These are phyloP conservation scores for Sarcoramphus papa DNA, from an alignment of 2,797 vertebrate species.

Conservation along the genomic window DNA sequence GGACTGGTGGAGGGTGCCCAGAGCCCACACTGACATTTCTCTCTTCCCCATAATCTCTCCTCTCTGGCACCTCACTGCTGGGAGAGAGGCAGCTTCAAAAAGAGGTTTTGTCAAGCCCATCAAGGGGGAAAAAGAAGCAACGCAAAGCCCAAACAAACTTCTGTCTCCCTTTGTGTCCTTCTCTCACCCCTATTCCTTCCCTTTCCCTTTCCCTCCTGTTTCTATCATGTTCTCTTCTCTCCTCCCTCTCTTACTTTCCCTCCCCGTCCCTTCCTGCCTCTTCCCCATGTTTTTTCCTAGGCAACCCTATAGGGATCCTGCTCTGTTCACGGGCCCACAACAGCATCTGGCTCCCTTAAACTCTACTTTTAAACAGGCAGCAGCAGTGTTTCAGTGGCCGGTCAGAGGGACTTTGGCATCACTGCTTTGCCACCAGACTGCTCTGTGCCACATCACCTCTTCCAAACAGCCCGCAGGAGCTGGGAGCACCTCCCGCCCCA, in stretches of 20 bases:
- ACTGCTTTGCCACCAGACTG: background rate
- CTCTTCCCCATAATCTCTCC: background rate
- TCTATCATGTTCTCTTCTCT: background rate
- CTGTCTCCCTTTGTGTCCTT: background rate
- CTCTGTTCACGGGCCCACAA: background rate
- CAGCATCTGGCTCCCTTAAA: background rate
- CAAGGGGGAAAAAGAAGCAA: background rate
- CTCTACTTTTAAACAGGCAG: background rate
- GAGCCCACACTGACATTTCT: background rate
- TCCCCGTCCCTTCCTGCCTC: background rate
- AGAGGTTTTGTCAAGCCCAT: background rate
- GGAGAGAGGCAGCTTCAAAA: background rate
- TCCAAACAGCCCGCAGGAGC: background rate
- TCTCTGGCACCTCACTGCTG: background rate
- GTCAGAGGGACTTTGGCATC: background rate
- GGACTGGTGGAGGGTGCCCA: background rate
- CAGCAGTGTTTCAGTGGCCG: background rate
- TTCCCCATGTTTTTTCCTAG: background rate
- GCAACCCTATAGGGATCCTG: background rate
- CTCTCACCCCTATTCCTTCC: background rate
- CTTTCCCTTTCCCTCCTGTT: background rate
- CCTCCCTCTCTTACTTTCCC: background rate
- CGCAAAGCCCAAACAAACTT: background rate
- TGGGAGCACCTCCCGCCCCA: background rate
- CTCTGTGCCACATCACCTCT: background rate